Evolutionary conservation across 2,888 invertebrate genomes (phyloP).

Genomic region (Tyria jacobaeae): DNA sequence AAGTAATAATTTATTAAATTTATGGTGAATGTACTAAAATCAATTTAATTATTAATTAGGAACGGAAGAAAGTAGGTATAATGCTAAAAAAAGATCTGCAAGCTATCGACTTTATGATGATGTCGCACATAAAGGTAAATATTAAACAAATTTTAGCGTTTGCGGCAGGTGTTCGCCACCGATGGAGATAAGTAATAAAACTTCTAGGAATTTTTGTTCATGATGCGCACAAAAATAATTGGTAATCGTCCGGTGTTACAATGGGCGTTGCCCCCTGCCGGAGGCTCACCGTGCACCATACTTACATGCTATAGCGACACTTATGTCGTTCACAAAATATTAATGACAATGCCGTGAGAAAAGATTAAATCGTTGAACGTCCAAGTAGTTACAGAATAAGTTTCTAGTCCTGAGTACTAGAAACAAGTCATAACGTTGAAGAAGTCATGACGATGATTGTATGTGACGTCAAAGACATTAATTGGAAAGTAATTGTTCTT

Average conservation of each 20-base stretch:
- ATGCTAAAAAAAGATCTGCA: no score
- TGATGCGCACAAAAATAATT: conserved; percentile 73
- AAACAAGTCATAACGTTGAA: conserved; percentile 23
- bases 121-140: no score
- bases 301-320: conserved; percentile 24
- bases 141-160: conserved; percentile 17
- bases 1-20: no score
- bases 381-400: conserved; percentile 16
- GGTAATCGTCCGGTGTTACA: conserved; percentile 57
- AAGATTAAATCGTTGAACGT: conserved; percentile 28
- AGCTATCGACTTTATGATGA: no score
- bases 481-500: conserved; percentile 18
- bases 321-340: conserved; percentile 40
- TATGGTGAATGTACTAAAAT: no score
- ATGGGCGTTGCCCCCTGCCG: conserved; percentile 49
- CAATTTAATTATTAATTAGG: no score
- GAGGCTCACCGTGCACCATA: conserved; percentile 20
- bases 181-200: conserved; percentile 68
- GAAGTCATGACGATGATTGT: no score
- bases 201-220: conserved; percentile 69
- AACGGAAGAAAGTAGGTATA: no score
- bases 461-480: conserved; percentile 26
- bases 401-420: conserved; percentile 19
- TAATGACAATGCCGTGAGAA: conserved; percentile 42
- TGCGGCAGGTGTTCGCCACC: conserved; percentile 87